Percentiles rank a stretch among this genome's conserved stretches.
phyloP scores from a whole-genome alignment of 1,140 invertebrate genomes.

The Brachionus plicatilis region DNA sequence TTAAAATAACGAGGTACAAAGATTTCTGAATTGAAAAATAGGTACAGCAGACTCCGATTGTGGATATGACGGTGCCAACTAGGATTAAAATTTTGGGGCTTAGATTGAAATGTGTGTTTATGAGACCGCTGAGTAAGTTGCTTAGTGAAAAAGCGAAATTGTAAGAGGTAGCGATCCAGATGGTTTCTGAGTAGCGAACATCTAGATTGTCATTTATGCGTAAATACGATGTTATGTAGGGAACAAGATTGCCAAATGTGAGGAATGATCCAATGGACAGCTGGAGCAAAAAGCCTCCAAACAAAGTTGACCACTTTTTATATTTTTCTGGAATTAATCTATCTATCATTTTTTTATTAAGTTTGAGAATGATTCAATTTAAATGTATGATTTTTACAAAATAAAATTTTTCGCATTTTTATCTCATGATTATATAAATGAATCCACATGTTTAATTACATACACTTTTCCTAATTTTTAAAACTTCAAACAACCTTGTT shows the following conservation, averaged over 20 bases:
- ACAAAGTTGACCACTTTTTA: conserved; percentile 31
- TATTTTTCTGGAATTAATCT: background rate
- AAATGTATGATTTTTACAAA: background rate
- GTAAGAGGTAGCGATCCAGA: conserved; percentile 51
- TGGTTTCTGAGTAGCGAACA: conserved; percentile 49
- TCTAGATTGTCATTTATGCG: conserved; percentile 41
- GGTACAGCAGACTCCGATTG: conserved; percentile 51
- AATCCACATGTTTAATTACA: background rate
- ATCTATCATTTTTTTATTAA: background rate
- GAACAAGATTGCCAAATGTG: conserved; percentile 50
- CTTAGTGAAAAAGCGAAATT: conserved; percentile 44
- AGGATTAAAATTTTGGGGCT: conserved; percentile 48
- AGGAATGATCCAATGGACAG: conserved; percentile 16
- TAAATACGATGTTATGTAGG: conserved; percentile 57
- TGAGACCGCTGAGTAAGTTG: conserved; percentile 42
- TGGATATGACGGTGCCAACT: conserved; percentile 47
- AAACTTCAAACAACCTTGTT: no score
- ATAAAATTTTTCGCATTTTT: background rate
- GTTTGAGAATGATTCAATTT: background rate
- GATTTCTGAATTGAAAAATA: conserved; percentile 51
- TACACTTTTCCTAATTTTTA: background rate
- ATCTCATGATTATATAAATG: background rate
- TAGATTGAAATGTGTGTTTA: conserved; percentile 49
- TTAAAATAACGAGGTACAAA: conserved; percentile 46
- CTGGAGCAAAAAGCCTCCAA: conserved; percentile 33